A percentile compares a stretch with the other conserved stretches of the same genome.
These are phyloP conservation scores for Drosophila formosana DNA, from an alignment of 2,888 invertebrate genomes.

Conservation along the genomic window DNA sequence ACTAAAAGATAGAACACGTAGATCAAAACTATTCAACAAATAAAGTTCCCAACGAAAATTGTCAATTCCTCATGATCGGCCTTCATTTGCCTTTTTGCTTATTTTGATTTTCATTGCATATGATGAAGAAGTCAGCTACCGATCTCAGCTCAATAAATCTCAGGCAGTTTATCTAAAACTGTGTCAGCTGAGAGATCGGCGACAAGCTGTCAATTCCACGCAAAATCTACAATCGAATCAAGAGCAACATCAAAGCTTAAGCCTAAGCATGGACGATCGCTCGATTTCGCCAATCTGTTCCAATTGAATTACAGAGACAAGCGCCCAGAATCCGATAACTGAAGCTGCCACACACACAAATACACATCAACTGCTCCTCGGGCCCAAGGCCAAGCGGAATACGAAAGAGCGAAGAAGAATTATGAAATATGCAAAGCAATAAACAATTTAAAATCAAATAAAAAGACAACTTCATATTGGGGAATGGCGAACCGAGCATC, in stretches of 20 bases:
- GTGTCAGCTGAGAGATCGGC: background rate
- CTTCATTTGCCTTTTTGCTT: background rate
- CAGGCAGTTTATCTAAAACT: conserved; percentile 1
- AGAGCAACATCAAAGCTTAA: conserved; percentile 4
- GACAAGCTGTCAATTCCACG: conserved; percentile 9
- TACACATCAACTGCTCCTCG: conserved; percentile 22
- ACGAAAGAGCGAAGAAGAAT: conserved; percentile 45
- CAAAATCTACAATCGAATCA: conserved; percentile 23
- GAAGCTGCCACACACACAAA: conserved; percentile 9
- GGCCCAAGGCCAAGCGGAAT: conserved; percentile 50
- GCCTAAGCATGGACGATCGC: conserved; percentile 34
- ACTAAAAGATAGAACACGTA: too few relatives aligned
- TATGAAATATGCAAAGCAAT: conserved; percentile 80
- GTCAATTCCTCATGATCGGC: background rate
- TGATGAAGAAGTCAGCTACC: background rate
- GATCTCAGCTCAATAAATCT: background rate
- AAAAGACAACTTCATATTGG: conserved; percentile 79
- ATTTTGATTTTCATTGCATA: background rate
- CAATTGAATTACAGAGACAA: conserved; percentile 40
- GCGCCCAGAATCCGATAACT: background rate
- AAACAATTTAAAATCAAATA: conserved; percentile 80
- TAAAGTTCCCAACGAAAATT: too few relatives aligned
- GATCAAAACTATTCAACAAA: too few relatives aligned
- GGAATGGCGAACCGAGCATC: conserved; percentile 58
- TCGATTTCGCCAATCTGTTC: conserved; percentile 45